phyloP scores from a whole-genome alignment of 2,113 vertebrate species.

The Anguilla rostrata region DNA sequence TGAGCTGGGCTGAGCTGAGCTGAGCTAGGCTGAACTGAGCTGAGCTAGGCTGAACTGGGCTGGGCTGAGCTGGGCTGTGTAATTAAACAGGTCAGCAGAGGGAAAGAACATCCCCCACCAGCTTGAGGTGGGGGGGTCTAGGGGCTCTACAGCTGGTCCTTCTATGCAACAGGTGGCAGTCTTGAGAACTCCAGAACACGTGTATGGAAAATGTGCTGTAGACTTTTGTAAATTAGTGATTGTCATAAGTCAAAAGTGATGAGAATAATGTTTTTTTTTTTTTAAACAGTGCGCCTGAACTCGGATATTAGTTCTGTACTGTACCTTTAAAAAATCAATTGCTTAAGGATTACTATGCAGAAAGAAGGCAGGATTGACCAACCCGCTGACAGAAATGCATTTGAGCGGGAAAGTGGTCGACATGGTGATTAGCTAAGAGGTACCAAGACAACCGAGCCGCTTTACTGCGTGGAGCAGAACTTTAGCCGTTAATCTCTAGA shows the following conservation, averaged over 20 bases:
- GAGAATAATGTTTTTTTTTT: too few species aligned
- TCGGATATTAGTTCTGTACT: too few species aligned
- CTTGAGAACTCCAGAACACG: too few species aligned
- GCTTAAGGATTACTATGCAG: background rate
- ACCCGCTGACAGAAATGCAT: background rate
- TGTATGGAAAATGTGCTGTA: too few species aligned
- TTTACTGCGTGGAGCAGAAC: background rate
- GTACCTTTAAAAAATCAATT: background rate
- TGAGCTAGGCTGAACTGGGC: too few species aligned
- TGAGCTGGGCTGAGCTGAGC: too few species aligned
- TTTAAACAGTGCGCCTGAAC: too few species aligned
- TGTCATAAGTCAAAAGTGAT: too few species aligned
- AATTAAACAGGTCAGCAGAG: conserved; percentile 44
- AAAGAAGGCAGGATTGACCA: background rate
- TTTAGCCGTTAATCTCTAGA: background rate
- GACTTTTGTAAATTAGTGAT: too few species aligned
- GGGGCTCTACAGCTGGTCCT: background rate
- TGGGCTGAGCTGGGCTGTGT: conserved; percentile 22
- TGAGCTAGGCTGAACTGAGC: too few species aligned
- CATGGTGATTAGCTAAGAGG: background rate
- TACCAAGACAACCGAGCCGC: background rate
- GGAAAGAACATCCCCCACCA: conserved; percentile 33
- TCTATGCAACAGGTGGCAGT: background rate
- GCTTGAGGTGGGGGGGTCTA: conserved; percentile 26
- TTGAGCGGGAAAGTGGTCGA: background rate